phyloP scores from a whole-genome alignment of 2,113 vertebrate species.

The Hippoglossus stenolepis region DNA sequence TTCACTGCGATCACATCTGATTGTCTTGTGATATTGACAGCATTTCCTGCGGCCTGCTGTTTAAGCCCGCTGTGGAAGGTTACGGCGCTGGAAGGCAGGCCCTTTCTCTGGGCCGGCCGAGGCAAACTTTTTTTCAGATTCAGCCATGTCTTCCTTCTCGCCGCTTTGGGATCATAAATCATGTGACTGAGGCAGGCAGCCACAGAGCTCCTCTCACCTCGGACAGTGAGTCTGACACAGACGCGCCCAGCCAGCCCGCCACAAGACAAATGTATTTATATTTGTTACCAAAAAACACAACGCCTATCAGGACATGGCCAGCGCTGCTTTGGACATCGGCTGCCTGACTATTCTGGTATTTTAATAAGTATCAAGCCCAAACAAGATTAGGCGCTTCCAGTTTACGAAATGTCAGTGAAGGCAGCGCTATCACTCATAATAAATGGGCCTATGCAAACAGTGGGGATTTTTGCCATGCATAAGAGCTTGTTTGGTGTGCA shows the following conservation, averaged over 20 bases:
- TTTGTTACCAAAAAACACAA: slow-evolving; percentile 77
- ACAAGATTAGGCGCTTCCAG: slow-evolving; percentile 87
- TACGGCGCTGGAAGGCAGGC: slow-evolving; percentile 1
- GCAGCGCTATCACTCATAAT: slow-evolving; percentile 87
- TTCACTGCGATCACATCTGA: slow-evolving; percentile 56
- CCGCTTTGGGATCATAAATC: slow-evolving; percentile 80
- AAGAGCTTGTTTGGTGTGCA: slow-evolving; percentile 82
- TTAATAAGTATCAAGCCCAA: slow-evolving; percentile 87
- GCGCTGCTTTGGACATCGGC: slow-evolving; percentile 71
- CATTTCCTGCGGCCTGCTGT: slow-evolving; percentile 29
- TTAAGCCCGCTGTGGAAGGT: slow-evolving; percentile 19
- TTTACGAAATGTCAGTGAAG: slow-evolving; percentile 86
- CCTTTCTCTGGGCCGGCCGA: slow-evolving; percentile 22
- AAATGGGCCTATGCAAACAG: slow-evolving; percentile 88
- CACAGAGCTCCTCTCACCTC: slow-evolving; percentile 75
- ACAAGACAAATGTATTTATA: slow-evolving; percentile 87
- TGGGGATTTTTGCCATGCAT: slow-evolving; percentile 81
- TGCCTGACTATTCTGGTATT: slow-evolving; percentile 83
- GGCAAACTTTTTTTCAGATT: slow-evolving; percentile 69
- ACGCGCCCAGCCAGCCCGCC: slow-evolving; percentile 59
- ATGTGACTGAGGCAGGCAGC: slow-evolving; percentile 75
- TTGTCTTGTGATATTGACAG: slow-evolving; percentile 60
- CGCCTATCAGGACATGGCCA: slow-evolving; percentile 80
- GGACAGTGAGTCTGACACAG: slow-evolving; percentile 71
- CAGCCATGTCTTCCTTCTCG: slow-evolving; percentile 48